phyloP scores from a whole-genome alignment of 1,140 invertebrate species.

The Neodiprion virginianus region DNA sequence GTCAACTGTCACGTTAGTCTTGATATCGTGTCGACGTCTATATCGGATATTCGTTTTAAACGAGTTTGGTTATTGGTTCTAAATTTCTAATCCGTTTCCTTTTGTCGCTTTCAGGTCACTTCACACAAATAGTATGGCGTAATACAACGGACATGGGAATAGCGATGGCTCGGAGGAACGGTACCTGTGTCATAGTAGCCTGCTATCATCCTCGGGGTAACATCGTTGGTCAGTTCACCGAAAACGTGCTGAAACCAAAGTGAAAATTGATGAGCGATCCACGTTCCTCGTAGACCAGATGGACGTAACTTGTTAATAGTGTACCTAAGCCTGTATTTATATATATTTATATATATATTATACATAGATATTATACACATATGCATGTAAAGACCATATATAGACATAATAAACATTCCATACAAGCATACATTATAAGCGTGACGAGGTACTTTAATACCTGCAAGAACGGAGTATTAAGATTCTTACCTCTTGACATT shows the following conservation, averaged over 20 bases:
- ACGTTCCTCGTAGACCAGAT: not conserved
- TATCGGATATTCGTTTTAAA: not conserved
- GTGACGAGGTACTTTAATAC: too few species aligned
- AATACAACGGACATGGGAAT: conserved; percentile 75
- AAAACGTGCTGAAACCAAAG: conserved; percentile 70
- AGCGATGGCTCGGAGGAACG: conserved; percentile 72
- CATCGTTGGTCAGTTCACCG: conserved; percentile 72
- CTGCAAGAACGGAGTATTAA: too few species aligned
- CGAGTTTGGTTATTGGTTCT: not conserved
- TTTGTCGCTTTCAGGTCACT: conserved; percentile 65
- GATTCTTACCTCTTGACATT: too few species aligned
- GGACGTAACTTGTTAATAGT: not conserved
- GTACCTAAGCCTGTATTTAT: not conserved
- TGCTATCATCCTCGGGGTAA: conserved; percentile 88
- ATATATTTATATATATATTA: not conserved
- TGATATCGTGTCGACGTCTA: not conserved
- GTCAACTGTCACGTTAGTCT: not conserved
- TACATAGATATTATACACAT: not conserved
- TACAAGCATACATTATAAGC: not conserved
- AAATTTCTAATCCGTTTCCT: not conserved
- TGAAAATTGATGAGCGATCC: conserved; percentile 31
- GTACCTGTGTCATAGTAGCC: conserved; percentile 72
- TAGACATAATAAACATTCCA: not conserved
- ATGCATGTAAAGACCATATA: not conserved
- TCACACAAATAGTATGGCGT: conserved; percentile 81